Base-by-base conservation (phyloP, 2,113 vertebrate genomes). In the Sciurus niger region DNA sequence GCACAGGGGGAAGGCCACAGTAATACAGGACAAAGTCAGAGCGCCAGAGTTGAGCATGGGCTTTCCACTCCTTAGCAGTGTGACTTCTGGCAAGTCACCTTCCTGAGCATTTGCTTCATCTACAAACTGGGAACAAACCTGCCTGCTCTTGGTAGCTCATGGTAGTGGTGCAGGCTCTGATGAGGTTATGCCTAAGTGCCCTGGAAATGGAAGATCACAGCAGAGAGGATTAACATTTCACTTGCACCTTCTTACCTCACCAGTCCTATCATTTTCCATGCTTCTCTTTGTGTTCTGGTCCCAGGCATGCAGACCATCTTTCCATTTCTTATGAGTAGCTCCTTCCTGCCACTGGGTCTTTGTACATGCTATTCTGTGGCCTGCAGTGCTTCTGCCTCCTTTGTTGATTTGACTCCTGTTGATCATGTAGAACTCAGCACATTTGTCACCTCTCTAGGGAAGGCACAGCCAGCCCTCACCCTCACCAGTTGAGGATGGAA, bases 401-500 rank as follows among this genome's bases (percentile, higher is more conserved):
- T 79, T 74, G 9, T 68, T 84, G 72, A 18, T 58, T 89, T 84
- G 85, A 40, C 2, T 43, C 37, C 18, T 51, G 30, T 16, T 80
- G 34, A 24, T 83, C 14, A 24, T 37, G 20, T 8, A 20, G 55
- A 86, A 60, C 30, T 68, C 43, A 83, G 46, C 46, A 40, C 53
- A 53, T 13, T 32, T 58, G 60, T 4, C 67, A 4, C 16, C 20
- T 13, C 18, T 72, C n/a, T 22, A 25, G 32, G 46, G 37, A 48
- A 58, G n/a, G 4, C 43, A n/a, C 34, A 55, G 8, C 8, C 2
- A 4, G 1, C 40, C 25, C 4, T 37, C 0, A 1, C 18, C 28
- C 18, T 37, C 22, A 16, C 12, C 24, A 53, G 2, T 74, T 46
- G 58, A 53, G 40, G 28, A 9, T 51, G 34, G 43, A 37, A 24